These are phyloP conservation scores for Phylloscopus collybita DNA, from an alignment of 2,797 vertebrate genomes.

Conservation along the genomic window DNA sequence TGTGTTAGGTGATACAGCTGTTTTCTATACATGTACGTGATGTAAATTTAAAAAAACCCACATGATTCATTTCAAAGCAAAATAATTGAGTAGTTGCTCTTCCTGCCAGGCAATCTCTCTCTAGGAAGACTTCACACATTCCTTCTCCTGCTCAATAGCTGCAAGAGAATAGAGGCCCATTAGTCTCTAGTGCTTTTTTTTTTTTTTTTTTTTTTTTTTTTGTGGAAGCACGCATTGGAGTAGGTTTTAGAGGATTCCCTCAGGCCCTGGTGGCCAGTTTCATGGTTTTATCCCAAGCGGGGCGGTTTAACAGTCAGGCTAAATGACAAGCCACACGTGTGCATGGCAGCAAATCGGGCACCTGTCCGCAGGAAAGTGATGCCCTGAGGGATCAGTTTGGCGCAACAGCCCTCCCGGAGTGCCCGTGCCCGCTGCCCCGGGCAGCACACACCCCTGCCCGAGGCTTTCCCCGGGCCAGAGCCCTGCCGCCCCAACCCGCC, in stretches of 20 bases:
- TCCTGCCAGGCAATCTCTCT: constrained; percentile 16
- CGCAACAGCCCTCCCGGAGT: fast-evolving
- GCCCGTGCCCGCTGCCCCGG: not conserved
- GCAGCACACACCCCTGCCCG: not conserved
- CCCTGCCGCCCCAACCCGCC: not conserved
- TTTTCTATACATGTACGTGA: constrained; percentile 3
- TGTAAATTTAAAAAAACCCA: constrained; percentile 29
- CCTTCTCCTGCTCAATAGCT: constrained; percentile 75
- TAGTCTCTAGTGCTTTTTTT: not conserved
- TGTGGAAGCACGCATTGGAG: not conserved
- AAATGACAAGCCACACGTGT: not conserved
- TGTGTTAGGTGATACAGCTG: not conserved
- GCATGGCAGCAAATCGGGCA: not conserved
- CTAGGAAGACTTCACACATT: constrained; percentile 72
- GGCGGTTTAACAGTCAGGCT: not conserved
- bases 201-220: not conserved
- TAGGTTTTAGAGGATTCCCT: not conserved
- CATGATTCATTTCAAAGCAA: constrained; percentile 37
- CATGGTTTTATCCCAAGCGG: fast-evolving
- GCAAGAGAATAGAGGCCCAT: constrained; percentile 39
- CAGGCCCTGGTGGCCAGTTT: not conserved
- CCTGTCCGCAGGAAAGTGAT: not conserved
- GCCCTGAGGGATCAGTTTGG: not conserved
- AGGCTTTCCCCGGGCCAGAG: fast-evolving
- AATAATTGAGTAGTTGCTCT: not conserved